These are phyloP conservation scores for Dasysyrphus albostriatus DNA, from an alignment of 2,888 invertebrate species.

Conservation along the genomic window DNA sequence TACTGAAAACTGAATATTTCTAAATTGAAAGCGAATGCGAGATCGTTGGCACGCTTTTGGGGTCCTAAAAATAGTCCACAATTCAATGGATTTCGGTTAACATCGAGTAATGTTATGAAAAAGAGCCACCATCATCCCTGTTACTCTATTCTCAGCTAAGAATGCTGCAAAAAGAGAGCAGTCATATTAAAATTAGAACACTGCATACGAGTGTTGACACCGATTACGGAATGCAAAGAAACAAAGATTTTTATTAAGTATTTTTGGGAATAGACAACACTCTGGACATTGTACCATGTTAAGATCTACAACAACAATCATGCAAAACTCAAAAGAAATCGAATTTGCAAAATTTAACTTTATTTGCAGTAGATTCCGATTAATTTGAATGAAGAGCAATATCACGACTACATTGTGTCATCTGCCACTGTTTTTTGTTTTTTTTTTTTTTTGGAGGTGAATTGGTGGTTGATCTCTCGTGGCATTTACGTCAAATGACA, in stretches of 20 bases:
- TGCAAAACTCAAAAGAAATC: conserved; percentile 60
- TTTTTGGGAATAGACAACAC: neutral
- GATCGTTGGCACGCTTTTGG: conserved; percentile 67
- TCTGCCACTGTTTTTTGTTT: neutral
- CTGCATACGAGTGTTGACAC: conserved; percentile 59
- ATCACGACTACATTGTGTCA: conserved; percentile 26
- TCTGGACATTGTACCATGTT: conserved; percentile 34
- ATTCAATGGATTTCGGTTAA: conserved; percentile 24
- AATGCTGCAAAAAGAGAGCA: conserved; percentile 39
- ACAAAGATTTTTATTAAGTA: neutral
- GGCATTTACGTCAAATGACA: conserved; percentile 47
- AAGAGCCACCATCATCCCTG: neutral
- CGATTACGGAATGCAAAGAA: conserved; percentile 46
- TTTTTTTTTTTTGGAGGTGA: conserved; percentile 8
- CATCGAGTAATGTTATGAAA: conserved; percentile 18
- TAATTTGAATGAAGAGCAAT: conserved; percentile 34
- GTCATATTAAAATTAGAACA: conserved; percentile 59
- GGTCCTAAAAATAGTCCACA: conserved; percentile 63
- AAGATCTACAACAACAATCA: conserved; percentile 37
- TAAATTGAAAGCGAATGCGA: conserved; percentile 39
- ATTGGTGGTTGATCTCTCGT: conserved; percentile 15
- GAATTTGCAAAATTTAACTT: conserved; percentile 42
- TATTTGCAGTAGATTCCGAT: conserved; percentile 33
- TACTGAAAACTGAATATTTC: conserved; percentile 66
- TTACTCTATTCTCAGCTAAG: conserved; percentile 24